Base-by-base conservation (phyloP, 2,113 vertebrate species). In the Hiodon alosoides region DNA sequence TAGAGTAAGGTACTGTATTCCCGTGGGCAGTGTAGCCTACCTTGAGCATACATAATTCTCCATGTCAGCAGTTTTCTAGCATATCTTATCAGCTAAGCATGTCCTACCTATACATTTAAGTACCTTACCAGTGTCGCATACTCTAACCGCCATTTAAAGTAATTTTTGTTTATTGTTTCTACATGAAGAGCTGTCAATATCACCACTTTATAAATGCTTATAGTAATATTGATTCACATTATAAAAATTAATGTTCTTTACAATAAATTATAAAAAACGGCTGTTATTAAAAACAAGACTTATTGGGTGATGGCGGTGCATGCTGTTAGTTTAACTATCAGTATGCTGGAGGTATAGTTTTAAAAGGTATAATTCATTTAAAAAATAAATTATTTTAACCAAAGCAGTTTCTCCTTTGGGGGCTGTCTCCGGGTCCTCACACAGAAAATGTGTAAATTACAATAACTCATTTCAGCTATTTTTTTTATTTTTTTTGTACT, bases 21-120 rank as follows among this genome's bases (percentile, higher is more conserved):
- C 64, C 16, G 64, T n/a, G 61, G 31, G 61, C 17, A 10, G 13
- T 47, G 64, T 17, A 66, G 64, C 64, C 64, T 66, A 66, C 64
- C 64, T 66, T 66, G 64, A 66, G 46, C 64, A 47, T 66, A 47
- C 3, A 10, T 47, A 47, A 46, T 66, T 66, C 31, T 66, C 48
- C 10, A 47, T 3, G 64, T 66, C 64, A 66, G 64, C 64, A 66
- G 46, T 66, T 66, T 66, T 66, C 3, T 48, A 48, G 31, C 64
- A 66, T 66, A 66, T n/a, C 31, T 66, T 66, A 66, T 66, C 64
- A 66, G 64, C 64, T 66, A 48, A 66, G 46, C 64, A 47, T 66
- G 64, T 66, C 64, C 48, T 47, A 48, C 64, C 64, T 48, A 66
- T 6, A 4, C 64, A 66, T 4, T 2, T 17, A 46, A 47, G 46